Conservation (phyloP, 2,797 vertebrate species). For the Mastacembelus armatus region DNA sequence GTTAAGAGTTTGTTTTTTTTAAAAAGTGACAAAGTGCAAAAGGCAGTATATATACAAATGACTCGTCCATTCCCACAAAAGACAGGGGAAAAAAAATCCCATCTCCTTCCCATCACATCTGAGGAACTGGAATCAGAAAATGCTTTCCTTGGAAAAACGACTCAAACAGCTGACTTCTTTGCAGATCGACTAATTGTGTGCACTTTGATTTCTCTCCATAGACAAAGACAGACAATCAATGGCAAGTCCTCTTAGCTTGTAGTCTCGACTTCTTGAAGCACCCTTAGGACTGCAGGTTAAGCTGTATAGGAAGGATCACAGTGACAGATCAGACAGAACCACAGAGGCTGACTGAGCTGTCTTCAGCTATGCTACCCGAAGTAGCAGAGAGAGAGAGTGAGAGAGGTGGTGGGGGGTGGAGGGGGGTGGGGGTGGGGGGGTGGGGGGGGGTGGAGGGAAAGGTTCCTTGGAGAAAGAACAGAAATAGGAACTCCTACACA, state of each 20-base stretch:
- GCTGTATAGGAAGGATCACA: conserved; percentile 20
- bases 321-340: conserved; percentile 24
- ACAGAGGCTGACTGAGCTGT: conserved; percentile 28
- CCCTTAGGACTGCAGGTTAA: conserved; percentile 22
- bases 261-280: conserved; percentile 6
- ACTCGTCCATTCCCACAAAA: too few species aligned
- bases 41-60: too few species aligned
- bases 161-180: neutral
- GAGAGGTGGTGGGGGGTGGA: too few species aligned
- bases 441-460: too few species aligned
- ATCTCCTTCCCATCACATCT: too few species aligned
- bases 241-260: conserved; percentile 21
- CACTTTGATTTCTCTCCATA: conserved; percentile 12
- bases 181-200: neutral
- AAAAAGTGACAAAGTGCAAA: too few species aligned
- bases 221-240: conserved; percentile 13
- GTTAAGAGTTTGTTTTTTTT: too few species aligned
- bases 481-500: conserved; percentile 83
- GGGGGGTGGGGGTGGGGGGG: too few species aligned
- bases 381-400: neutral
- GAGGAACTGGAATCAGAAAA: neutral
- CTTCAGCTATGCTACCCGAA: conserved; percentile 23
- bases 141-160: neutral
- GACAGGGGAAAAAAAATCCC: too few species aligned
- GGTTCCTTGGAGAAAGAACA: conserved; percentile 66